Percentiles rank a stretch among this genome's conserved stretches.
Conservation (phyloP, 2,888 invertebrate species). For the Schrankia costaestrigalis region DNA sequence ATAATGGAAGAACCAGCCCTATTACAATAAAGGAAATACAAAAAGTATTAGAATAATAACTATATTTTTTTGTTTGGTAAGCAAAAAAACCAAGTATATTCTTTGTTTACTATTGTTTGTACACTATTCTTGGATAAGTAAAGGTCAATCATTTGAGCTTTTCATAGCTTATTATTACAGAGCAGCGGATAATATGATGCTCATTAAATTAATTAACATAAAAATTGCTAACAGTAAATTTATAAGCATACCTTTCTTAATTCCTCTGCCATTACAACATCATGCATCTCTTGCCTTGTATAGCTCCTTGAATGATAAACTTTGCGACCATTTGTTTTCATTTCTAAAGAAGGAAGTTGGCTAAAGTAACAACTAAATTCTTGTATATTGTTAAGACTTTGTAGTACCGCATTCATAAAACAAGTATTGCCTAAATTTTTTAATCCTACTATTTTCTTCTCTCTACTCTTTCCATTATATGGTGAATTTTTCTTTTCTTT, state of each 20-base stretch:
- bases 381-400: conserved; percentile 91
- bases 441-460: conserved; percentile 85
- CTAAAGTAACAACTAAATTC: conserved; percentile 91
- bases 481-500: conserved; percentile 61
- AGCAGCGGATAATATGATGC: no score
- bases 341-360: conserved; percentile 86
- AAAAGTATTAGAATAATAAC: no score
- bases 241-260: conserved; percentile 82
- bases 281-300: conserved; percentile 83
- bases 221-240: no score
- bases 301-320: conserved; percentile 82
- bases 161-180: no score
- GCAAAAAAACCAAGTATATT: no score
- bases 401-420: conserved; percentile 92
- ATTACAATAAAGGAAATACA: no score
- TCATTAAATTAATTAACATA: no score
- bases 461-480: conserved; percentile 73
- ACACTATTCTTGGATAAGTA: no score
- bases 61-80: no score
- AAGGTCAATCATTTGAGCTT: no score
- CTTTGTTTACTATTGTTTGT: no score
- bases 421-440: conserved; percentile 92
- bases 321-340: conserved; percentile 80
- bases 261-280: conserved; percentile 89
- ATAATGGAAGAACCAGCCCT: no score